Base-by-base conservation (phyloP, 1,140 invertebrate genomes). In the Littorina saxatilis region DNA sequence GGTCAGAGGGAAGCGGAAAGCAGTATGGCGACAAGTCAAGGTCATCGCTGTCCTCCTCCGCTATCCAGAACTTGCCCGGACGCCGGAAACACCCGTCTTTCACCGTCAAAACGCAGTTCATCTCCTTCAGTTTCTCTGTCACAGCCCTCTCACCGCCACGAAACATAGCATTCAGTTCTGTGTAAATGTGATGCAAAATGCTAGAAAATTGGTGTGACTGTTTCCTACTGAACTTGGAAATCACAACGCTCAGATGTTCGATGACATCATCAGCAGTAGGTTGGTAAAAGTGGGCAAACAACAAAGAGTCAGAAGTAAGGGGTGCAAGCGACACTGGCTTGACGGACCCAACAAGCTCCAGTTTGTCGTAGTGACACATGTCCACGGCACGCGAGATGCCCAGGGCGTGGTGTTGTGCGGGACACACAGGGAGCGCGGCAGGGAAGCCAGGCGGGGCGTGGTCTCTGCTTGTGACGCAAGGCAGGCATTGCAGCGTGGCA, bases 1-100 rank as follows among this genome's bases (percentile, higher is more conserved):
- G 35, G 52, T 75, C 50, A 17, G 15, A 20, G 72, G 84, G 82
- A n/a, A 87, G 63, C 1, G 40, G 50, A 73, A 80, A 84, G 29
- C 85, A 43, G 63, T 86, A 82, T 23, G 86, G 86, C n/a, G 43
- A 43, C 15, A 87, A 37, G 52, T 79, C n/a, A 43, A 82, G 66
- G 58, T 74, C 84, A 29, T 39, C 32, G 11, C 40, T 32, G 43
- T 47, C 70, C 13, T 73, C 39, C 7, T 47, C 70, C 43, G 29
- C 1, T 39, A 52, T 43, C 70, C 70, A 73, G 43, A 73, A 50
- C 29, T 73, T 20, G 20, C 23, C 5, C 13, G 70, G 37, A 27
- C 11, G 40, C 39, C 43, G 27, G 43, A 73, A 73, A 32, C n/a
- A n/a, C n/a, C 70, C 70, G n/a, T 47, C 70, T 23, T 23, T 61